These are phyloP conservation scores for Scolopax rusticola DNA, from an alignment of 2,797 vertebrate species.

Conservation along the genomic window DNA sequence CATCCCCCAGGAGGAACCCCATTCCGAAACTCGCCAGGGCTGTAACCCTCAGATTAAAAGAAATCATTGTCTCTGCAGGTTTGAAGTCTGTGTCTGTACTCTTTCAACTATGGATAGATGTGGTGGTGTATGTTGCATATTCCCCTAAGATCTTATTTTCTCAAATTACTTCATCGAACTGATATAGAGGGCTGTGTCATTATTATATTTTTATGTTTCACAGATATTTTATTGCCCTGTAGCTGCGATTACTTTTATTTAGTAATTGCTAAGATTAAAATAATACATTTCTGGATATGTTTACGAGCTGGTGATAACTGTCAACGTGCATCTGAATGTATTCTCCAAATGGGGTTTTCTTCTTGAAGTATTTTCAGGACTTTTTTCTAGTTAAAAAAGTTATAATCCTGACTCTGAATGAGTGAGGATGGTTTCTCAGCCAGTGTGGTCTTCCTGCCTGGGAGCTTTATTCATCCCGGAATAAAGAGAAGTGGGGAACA, in stretches of 20 bases:
- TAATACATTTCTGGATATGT: not conserved
- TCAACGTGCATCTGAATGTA: not conserved
- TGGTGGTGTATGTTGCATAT: not conserved
- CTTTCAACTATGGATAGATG: not conserved
- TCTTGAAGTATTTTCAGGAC: not conserved
- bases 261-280: conserved; percentile 22
- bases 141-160: not conserved
- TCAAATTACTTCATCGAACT: not conserved
- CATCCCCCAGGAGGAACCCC: not conserved
- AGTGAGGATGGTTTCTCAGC: not conserved
- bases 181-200: not conserved
- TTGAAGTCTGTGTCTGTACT: not conserved
- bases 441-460: not conserved
- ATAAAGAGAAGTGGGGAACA: not conserved
- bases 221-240: not conserved
- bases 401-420: not conserved
- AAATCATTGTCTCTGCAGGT: not conserved
- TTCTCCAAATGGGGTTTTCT: not conserved
- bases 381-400: not conserved
- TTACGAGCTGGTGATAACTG: not conserved
- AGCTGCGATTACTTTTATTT: conserved; percentile 27
- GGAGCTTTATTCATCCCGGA: not conserved
- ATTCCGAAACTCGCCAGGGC: not conserved
- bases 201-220: not conserved
- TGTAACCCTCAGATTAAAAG: not conserved